Evolutionary conservation across 1,140 invertebrate species (phyloP).

Genomic region (Paramacrobiotus metropolitanus): DNA sequence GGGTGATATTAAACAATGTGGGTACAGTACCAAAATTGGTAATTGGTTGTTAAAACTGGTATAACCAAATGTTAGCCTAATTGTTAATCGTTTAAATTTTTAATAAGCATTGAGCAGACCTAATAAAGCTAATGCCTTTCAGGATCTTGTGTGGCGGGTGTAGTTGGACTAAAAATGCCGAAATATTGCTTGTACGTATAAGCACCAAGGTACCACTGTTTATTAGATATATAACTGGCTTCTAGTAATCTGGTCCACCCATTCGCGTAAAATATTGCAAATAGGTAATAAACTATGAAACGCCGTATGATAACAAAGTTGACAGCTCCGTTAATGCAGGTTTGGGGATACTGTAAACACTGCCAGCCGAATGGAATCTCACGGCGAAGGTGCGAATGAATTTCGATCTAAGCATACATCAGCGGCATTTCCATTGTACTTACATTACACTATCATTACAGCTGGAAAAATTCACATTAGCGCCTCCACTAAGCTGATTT

Average conservation of each 20-base stretch:
- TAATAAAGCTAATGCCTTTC: neutral
- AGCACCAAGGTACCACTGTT: neutral
- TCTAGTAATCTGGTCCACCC: neutral
- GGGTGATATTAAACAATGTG: no score
- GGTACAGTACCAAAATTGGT: no score
- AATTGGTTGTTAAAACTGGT: no score
- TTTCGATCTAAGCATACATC: neutral
- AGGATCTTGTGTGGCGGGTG: slow-evolving; percentile 61
- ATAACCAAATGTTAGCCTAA: no score
- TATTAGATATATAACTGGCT: neutral
- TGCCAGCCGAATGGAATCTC: slow-evolving; percentile 71
- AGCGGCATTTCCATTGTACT: neutral
- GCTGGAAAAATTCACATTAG: neutral
- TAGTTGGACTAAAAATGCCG: slow-evolving; percentile 66
- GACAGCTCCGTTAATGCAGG: neutral
- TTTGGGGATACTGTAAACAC: slow-evolving; percentile 20
- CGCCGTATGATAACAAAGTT: no score
- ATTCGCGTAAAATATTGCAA: no score
- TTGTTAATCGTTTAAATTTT: slow-evolving; percentile 6
- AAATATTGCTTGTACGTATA: slow-evolving; percentile 30
- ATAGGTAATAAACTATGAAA: no score
- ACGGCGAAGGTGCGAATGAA: slow-evolving; percentile 33
- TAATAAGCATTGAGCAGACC: neutral
- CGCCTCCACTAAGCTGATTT: neutral
- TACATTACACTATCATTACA: neutral